Evolutionary conservation across 2,888 invertebrate genomes (phyloP), one percentile per base, ranked within the genome.

Genomic region (Zhengitettix transpicula): DNA sequence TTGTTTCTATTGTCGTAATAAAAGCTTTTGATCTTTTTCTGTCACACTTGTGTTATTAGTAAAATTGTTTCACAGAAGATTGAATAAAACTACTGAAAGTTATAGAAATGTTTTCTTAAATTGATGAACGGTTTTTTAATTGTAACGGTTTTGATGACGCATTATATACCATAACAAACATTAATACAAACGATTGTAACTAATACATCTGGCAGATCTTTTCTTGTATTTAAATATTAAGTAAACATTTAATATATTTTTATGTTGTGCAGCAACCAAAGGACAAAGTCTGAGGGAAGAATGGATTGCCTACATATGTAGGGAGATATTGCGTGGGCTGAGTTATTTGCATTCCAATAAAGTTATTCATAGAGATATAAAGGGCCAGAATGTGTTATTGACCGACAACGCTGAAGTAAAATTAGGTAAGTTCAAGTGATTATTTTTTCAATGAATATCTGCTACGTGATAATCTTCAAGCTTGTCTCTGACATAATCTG

Each of bases 391-490:
- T 79, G 99, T 99, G 67, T 79, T 99, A 66, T 83, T 99, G 63
- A 99, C 99, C 65, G 99, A 99, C 76, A 98, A 97, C 80, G 99
- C 98, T 65, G 99, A 99, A 82, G 97, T 99, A 64, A 99, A 99
- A 80, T 80, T 99, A 71, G 91, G 90, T 90, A 74, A 74, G 78
- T 67, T 28, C 7, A 28, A 2, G 2, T 28, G 28, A 28, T 28
- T 28, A 58, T 41, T 8, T 1, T 16, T 51, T 15, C 15, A 51
- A 10, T 51, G 1, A 14, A 5, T 51, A 15, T 10, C 7, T 5
- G 51, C 8, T n/a, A n/a, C n/a, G n/a, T 51, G 17, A 54, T 15
- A 9, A 54, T 1, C 17, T 16, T 54, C 55, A 28, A 10, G 12
- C 40, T 40, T 1, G 5, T 55, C 28, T 28, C 28, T 28, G 28